Evolutionary conservation across 2,888 invertebrate species (phyloP), one percentile per base, ranked within the genome.

Genomic region (Drosophila testacea): DNA sequence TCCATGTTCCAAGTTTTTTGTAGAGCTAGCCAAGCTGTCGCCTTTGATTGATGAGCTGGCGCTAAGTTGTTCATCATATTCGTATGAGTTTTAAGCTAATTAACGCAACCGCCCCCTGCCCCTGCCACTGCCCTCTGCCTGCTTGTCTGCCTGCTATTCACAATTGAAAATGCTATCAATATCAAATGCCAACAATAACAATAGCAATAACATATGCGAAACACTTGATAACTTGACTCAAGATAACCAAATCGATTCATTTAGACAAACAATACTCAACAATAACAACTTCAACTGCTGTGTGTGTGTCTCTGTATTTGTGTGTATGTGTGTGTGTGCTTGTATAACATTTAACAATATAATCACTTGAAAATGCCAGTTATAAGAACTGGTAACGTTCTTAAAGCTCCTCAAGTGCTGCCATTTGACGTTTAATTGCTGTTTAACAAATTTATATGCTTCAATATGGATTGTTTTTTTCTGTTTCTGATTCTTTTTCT

Each of bases 331-430:
- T 28, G 47, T 27, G 52, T 42, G 41, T 50, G 46, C 22, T 51
- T 64, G 47, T 60, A 51, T 30, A 42, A 55, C 51, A 55, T 65
- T 69, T 59, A 72, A 72, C 77, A 75, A 72, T 74, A 75, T 74
- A 85, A 83, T 81, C 81, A 83, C 81, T 86, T 81, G 69, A 77
- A 67, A 81, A 73, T 79, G 83, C 69, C 83, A 86, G 74, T 64
- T 81, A 79, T 74, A 67, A 73, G 69, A 79, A 54, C 68, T 65
- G 77, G 62, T 60, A 76, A 76, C 62, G 38, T 51, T 72, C 47
- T 41, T 41, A 59, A 66, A 63, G 68, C 63, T 44, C 60, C 67
- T 79, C 73, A 70, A 86, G 81, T 83, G 69, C 67, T 65, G 50
- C 64, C 69, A 65, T 65, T 82, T 70, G 79, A 75, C 79, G 67